These are phyloP conservation scores for Odontamblyopus lacepedii DNA, from an alignment of 2,797 vertebrate species.

Conservation along the genomic window DNA sequence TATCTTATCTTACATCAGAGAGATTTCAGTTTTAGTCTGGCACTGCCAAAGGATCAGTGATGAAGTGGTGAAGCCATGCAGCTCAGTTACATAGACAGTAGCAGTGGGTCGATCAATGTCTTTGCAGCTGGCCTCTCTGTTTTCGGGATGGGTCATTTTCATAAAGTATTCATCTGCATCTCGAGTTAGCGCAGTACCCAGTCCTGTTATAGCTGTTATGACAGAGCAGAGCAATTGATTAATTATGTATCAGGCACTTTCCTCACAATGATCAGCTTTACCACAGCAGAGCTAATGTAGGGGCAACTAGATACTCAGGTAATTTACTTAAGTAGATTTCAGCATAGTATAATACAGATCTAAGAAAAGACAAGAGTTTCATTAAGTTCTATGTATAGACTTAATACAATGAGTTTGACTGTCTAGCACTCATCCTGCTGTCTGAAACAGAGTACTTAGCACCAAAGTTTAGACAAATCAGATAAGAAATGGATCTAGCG, in stretches of 20 bases:
- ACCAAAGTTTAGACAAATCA: background rate
- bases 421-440: background rate
- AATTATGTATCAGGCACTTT: slow-evolving; percentile 68
- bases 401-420: background rate
- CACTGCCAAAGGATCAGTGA: slow-evolving; percentile 46
- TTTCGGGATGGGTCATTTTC: slow-evolving; percentile 71
- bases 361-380: background rate
- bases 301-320: background rate
- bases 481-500: background rate
- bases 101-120: slow-evolving; percentile 73
- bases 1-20: slow-evolving; percentile 17
- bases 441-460: background rate
- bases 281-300: slow-evolving; percentile 13
- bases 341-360: background rate
- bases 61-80: slow-evolving; percentile 23
- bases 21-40: slow-evolving; percentile 51
- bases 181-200: slow-evolving; percentile 57
- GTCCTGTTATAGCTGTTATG: slow-evolving; percentile 60
- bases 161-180: slow-evolving; percentile 78
- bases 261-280: slow-evolving; percentile 26
- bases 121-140: slow-evolving; percentile 46
- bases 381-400: background rate
- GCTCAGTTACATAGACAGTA: slow-evolving; percentile 68
- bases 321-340: slow-evolving; percentile 5
- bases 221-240: slow-evolving; percentile 49